These are phyloP conservation scores for Pachyuromys duprasi DNA, from an alignment of 2,797 vertebrate species.

Conservation along the genomic window DNA sequence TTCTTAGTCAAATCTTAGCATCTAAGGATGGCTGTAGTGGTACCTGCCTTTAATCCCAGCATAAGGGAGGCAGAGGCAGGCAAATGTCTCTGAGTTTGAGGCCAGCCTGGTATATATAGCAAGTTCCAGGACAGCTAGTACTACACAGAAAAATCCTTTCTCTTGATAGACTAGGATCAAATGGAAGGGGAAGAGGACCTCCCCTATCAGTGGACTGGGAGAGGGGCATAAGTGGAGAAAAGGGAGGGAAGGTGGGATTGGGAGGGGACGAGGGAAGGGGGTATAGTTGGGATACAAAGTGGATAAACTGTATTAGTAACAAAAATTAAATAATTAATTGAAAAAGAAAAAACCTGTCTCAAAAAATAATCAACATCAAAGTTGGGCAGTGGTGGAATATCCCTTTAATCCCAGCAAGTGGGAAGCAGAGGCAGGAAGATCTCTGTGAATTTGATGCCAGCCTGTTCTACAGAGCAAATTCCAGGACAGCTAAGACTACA, in stretches of 20 bases:
- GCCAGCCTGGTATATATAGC: not conserved
- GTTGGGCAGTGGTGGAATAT: not conserved
- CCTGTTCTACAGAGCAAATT: not conserved
- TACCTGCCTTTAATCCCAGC: not conserved
- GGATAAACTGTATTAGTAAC: no score
- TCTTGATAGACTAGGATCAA: no score
- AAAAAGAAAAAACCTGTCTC: no score
- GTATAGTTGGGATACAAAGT: no score
- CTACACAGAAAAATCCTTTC: not conserved
- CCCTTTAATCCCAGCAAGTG: not conserved
- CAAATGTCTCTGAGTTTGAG: not conserved
- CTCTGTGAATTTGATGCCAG: not conserved
- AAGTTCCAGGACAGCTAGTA: not conserved
- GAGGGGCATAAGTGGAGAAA: no score
- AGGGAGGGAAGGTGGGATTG: no score
- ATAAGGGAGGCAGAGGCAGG: not conserved
- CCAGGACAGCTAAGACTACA: not conserved
- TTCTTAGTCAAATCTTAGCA: not conserved
- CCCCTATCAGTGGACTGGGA: no score
- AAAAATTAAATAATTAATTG: no score
- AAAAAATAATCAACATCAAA: no score
- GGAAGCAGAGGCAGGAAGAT: not conserved
- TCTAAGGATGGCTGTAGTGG: not conserved
- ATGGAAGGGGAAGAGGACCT: no score
- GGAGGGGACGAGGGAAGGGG: no score